A percentile compares a stretch with the other conserved stretches of the same genome.
phyloP scores from a whole-genome alignment of 2,113 vertebrate genomes.

The Brachyistius frenatus region DNA sequence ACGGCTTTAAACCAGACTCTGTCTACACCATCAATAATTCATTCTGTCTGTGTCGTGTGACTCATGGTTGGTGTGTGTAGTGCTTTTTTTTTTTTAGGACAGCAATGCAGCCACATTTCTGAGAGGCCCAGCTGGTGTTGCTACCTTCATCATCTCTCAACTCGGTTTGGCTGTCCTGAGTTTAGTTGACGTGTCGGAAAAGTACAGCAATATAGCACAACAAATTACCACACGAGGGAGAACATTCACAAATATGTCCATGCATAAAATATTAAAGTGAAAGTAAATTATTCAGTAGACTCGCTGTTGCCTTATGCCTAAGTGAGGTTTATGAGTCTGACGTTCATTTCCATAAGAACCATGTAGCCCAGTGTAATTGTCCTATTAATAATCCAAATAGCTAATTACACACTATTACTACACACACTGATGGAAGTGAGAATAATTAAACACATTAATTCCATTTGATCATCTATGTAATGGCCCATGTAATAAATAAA shows the following conservation, averaged over 20 bases:
- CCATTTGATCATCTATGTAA: slow-evolving; percentile 72
- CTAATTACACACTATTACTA: slow-evolving; percentile 74
- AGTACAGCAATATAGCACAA: slow-evolving; percentile 44
- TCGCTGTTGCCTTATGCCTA: slow-evolving; percentile 56
- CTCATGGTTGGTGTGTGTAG: slow-evolving; percentile 36
- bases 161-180: slow-evolving; percentile 13
- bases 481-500: slow-evolving; percentile 71
- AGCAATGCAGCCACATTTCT: slow-evolving; percentile 21
- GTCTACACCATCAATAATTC: slow-evolving; percentile 71
- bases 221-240: slow-evolving; percentile 55
- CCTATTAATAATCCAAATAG: slow-evolving; percentile 76
- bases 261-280: slow-evolving; percentile 77
- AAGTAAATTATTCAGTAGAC: slow-evolving; percentile 76
- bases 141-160: slow-evolving; percentile 32
- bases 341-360: slow-evolving; percentile 76
- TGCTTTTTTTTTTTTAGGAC: slow-evolving; percentile 18
- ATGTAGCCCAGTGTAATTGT: slow-evolving; percentile 68
- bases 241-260: slow-evolving; percentile 73
- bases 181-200: slow-evolving; percentile 41
- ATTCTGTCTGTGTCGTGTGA: slow-evolving; percentile 60
- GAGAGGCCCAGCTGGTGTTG: slow-evolving; percentile 32
- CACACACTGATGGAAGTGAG: slow-evolving; percentile 62
- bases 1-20: slow-evolving; percentile 59
- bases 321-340: slow-evolving; percentile 62
- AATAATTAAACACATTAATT: slow-evolving; percentile 76